Conservation (phyloP, 2,113 vertebrate species). For the Brienomyrus brachyistius region DNA sequence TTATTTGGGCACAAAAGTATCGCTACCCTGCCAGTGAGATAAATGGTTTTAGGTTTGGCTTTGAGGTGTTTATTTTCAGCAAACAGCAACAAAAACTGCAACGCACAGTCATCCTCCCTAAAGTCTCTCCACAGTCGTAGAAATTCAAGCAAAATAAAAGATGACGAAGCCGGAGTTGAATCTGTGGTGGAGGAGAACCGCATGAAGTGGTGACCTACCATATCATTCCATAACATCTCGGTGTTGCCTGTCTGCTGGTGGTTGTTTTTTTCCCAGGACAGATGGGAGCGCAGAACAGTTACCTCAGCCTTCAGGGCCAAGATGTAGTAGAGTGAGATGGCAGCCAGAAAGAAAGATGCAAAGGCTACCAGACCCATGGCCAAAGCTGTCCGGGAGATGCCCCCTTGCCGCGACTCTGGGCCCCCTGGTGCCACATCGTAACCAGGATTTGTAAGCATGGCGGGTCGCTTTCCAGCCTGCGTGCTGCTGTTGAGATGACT, state of each 20-base stretch:
- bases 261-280: slow-evolving; percentile 12
- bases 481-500: neutral
- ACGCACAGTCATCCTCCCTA: neutral
- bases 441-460: neutral
- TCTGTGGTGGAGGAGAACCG: neutral
- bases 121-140: neutral
- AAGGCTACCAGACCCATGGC: slow-evolving; percentile 67
- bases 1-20: neutral
- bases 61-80: neutral
- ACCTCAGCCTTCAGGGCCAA: slow-evolving; percentile 74
- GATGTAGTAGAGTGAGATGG: slow-evolving; percentile 69
- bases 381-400: slow-evolving; percentile 51
- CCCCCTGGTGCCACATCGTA: neutral
- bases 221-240: neutral
- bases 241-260: slow-evolving; percentile 41
- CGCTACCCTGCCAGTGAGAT: neutral
- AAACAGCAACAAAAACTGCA: neutral
- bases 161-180: neutral
- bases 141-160: neutral
- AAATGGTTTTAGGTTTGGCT: neutral
- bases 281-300: slow-evolving; percentile 61
- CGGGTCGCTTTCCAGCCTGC: neutral
- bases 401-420: slow-evolving; percentile 20
- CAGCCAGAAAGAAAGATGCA: slow-evolving; percentile 71
- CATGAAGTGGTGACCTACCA: slow-evolving; percentile 30